phyloP scores from a whole-genome alignment of 30 jellyfish, hydroid and myxozoan species.

The Mastigias papua region DNA sequence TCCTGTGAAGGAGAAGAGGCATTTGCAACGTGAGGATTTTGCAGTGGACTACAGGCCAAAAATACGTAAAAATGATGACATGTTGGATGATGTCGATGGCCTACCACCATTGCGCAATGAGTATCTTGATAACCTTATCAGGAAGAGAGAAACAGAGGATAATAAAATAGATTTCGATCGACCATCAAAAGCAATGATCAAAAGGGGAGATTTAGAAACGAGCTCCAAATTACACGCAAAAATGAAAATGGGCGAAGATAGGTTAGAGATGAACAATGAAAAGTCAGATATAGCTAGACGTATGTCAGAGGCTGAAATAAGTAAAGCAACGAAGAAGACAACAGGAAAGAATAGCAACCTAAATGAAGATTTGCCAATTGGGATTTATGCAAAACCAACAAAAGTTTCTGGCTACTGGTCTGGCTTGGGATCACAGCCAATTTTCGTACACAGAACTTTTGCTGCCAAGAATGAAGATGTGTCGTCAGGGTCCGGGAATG shows the following conservation, averaged over 20 bases:
- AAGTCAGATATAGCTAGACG: not conserved
- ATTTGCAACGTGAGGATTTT: constrained; percentile 31
- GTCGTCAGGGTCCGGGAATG: constrained; percentile 56
- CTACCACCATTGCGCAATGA: constrained; percentile 63
- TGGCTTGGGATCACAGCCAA: constrained; percentile 94
- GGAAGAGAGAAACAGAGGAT: not conserved
- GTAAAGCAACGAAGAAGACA: not conserved
- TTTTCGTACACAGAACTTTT: constrained; percentile 66
- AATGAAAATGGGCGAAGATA: too few relatives aligned
- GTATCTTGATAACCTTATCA: constrained; percentile 36
- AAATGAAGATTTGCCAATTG: constrained; percentile 17
- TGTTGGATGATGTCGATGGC: constrained; percentile 30
- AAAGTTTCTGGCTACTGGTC: constrained; percentile 91
- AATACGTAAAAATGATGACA: not conserved
- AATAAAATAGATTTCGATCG: not conserved
- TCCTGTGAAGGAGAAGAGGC: constrained; percentile 24
- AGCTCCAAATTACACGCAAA: too few relatives aligned
- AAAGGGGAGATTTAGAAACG: not conserved
- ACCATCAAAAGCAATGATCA: not conserved
- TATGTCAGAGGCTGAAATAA: not conserved
- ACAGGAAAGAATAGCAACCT: not conserved
- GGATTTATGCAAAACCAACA: constrained; percentile 64
- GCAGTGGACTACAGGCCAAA: constrained; percentile 7
- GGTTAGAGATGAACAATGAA: not conserved
- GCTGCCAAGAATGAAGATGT: constrained; percentile 19